Percentiles rank a stretch among this genome's conserved stretches.
These are phyloP conservation scores for Drosophila pachea DNA, from an alignment of 1,140 invertebrate species.

Conservation along the genomic window DNA sequence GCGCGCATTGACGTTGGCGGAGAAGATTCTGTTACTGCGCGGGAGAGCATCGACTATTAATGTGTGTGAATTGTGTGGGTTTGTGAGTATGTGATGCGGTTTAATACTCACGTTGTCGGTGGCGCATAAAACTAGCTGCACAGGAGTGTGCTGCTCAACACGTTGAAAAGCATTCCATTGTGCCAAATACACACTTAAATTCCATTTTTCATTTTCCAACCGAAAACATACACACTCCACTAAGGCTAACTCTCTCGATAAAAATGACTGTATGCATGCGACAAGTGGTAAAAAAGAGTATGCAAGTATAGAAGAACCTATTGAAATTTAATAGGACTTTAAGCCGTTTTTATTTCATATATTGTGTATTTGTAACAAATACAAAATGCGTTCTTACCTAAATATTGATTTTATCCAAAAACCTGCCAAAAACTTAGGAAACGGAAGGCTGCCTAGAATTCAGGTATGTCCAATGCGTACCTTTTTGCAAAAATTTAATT, in stretches of 20 bases:
- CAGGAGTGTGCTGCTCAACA: conserved; percentile 67
- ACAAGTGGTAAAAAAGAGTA: conserved; percentile 56
- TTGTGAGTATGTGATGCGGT: conserved; percentile 21
- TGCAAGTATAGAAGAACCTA: not conserved
- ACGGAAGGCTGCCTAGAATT: too few relatives aligned
- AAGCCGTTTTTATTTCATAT: too few relatives aligned
- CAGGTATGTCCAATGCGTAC: too few relatives aligned
- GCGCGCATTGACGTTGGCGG: conserved; percentile 62
- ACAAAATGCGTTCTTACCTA: too few relatives aligned
- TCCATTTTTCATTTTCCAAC: conserved; percentile 77
- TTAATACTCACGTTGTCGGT: conserved; percentile 39
- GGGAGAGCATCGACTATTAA: conserved; percentile 49
- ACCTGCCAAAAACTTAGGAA: too few relatives aligned
- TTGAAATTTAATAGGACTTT: too few relatives aligned
- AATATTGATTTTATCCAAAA: too few relatives aligned
- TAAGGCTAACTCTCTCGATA: conserved; percentile 33
- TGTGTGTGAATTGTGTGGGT: conserved; percentile 23
- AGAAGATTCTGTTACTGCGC: conserved; percentile 61
- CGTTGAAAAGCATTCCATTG: conserved; percentile 72
- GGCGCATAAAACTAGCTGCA: conserved; percentile 52
- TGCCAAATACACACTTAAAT: conserved; percentile 77
- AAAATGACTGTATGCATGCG: conserved; percentile 54
- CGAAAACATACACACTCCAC: conserved; percentile 46
- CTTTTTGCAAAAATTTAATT: too few relatives aligned
- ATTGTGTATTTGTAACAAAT: too few relatives aligned